Evolutionary conservation across 2,113 vertebrate species (phyloP), one percentile per base, ranked within the genome.

Genomic region (Bufo gargarizans): DNA sequence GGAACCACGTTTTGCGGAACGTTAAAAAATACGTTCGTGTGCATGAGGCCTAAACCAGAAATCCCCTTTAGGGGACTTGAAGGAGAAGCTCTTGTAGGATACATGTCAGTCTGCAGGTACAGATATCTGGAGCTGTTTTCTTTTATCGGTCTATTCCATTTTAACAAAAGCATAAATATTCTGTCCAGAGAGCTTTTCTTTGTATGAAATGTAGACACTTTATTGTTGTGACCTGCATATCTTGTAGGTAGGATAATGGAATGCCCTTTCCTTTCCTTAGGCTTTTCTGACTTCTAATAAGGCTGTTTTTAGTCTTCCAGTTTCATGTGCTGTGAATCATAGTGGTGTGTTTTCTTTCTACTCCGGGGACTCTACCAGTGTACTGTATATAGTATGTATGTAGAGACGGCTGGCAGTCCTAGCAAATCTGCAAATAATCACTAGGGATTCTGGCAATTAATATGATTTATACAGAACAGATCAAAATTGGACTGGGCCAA

Each of bases 161-260:
- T 77, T 49, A 77, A 86, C 71, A 61, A 86, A 86, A 61, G 69
- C 72, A 77, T 63, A 61, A 86, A 86, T 86, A 47, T 74, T 76
- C 33, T n/a, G 55, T 56, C 6, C 3, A 86, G 55, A 86, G 77
- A 61, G 33, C 43, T n/a, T 33, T 77, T 74, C 45, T 86, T 77
- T 61, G 45, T 77, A 61, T n/a, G 33, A 74, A 76, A 20, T 77
- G 56, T 86, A 77, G 55, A 61, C 50, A 16, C 77, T 77, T 77
- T 77, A 86, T 72, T 77, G 55, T 63, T 61, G 33, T 19, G 19
- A 53, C 71, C 84, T 49, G 56, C 84, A 33, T 77, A 61, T 86
- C 83, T 74, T 85, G 82, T 14, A 77, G 71, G 72, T 4, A 77
- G 56, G 56, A 76, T 86, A 86, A 86, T 86, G 84, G 71, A 61